Conservation (phyloP, 1,140 invertebrate genomes). For the Leguminivora glycinivorella region DNA sequence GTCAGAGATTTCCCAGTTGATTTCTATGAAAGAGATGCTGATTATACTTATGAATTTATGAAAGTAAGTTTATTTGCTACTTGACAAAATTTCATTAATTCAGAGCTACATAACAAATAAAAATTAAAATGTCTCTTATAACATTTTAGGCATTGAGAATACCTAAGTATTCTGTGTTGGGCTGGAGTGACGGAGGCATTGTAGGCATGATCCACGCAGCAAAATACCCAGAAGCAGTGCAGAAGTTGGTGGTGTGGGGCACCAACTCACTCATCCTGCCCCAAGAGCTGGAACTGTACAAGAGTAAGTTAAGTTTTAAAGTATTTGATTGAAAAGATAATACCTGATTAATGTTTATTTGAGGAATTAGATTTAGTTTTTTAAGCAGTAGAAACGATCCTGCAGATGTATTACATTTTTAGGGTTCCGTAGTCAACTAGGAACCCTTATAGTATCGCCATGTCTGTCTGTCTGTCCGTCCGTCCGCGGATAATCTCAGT, state of each 20-base stretch:
- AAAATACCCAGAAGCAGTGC: slow-evolving; percentile 82
- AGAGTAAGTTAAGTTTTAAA: slow-evolving; percentile 72
- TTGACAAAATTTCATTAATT: slow-evolving; percentile 7
- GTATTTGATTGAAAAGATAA: no score
- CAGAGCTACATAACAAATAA: no score
- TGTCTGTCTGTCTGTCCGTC: no score
- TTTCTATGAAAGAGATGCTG: slow-evolving; percentile 89
- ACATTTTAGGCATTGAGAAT: slow-evolving; percentile 80
- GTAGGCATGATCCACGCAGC: slow-evolving; percentile 87
- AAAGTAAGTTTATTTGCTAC: slow-evolving; percentile 74
- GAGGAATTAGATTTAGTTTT: no score
- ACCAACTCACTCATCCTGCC: slow-evolving; percentile 87
- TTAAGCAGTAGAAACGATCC: no score
- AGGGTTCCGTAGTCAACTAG: no score
- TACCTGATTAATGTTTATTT: no score
- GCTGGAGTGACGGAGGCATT: slow-evolving; percentile 95
- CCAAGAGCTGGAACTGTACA: slow-evolving; percentile 83
- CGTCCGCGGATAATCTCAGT: no score
- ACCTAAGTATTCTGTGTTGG: slow-evolving; percentile 87
- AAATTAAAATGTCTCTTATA: background rate
- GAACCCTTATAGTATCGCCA: no score
- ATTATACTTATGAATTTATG: slow-evolving; percentile 85
- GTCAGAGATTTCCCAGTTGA: slow-evolving; percentile 84
- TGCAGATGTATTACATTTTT: no score
- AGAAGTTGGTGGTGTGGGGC: slow-evolving; percentile 89